Conservation (phyloP, 2,113 vertebrate species). For the Nycticorax nycticorax region DNA sequence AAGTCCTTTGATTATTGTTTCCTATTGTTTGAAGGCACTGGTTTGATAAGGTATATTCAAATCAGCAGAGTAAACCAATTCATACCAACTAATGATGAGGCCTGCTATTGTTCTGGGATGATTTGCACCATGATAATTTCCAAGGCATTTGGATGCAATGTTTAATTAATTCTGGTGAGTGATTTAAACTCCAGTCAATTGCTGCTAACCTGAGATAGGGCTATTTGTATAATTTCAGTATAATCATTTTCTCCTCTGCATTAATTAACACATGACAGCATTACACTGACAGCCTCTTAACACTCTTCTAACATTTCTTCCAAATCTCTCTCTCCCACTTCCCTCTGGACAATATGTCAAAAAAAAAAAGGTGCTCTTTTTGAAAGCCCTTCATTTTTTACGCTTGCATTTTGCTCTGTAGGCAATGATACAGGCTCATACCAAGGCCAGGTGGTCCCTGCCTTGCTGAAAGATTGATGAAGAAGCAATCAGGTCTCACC, state of each 20-base stretch:
- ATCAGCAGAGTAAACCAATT: conserved; percentile 6
- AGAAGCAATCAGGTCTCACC: background rate
- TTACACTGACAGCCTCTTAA: conserved; percentile 48
- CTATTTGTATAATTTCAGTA: conserved; percentile 39
- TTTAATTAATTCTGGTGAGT: conserved; percentile 51
- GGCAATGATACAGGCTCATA: background rate
- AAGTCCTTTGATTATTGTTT: conserved; percentile 20
- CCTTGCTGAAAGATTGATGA: background rate
- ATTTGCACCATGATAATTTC: background rate
- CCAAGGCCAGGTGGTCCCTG: background rate
- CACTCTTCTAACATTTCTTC: conserved; percentile 22
- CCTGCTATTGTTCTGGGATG: background rate
- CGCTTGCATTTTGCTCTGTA: background rate
- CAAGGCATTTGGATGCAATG: background rate
- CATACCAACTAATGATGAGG: background rate
- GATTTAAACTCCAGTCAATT: conserved; percentile 20
- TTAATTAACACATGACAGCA: conserved; percentile 60
- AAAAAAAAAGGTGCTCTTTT: background rate
- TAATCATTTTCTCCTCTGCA: conserved; percentile 27
- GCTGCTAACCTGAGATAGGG: conserved; percentile 50
- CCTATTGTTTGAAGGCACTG: background rate
- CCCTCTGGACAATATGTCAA: conserved; percentile 22
- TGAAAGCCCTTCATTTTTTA: background rate
- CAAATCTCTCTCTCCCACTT: conserved; percentile 11
- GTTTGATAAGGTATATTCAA: conserved; percentile 14